These are phyloP conservation scores for Pocillopora verrucosa DNA, from an alignment of 64 coral and sea anemone genomes.

Conservation along the genomic window DNA sequence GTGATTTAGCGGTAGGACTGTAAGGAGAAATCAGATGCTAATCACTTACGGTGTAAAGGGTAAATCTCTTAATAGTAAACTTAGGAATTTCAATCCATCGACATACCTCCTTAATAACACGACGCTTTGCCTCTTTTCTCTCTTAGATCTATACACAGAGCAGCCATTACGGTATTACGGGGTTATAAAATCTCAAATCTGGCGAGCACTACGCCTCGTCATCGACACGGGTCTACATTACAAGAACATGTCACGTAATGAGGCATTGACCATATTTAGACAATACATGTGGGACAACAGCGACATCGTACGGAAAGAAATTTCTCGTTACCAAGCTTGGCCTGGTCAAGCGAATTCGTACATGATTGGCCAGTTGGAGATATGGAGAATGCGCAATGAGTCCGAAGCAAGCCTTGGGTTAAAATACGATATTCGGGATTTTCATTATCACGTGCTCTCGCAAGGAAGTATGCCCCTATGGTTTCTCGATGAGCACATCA, in stretches of 20 bases:
- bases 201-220: constrained; percentile 53
- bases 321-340: constrained; percentile 60
- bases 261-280: constrained; percentile 31
- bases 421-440: constrained; percentile 49
- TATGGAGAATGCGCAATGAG: constrained; percentile 55
- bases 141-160: constrained; percentile 34
- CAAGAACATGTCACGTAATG: constrained; percentile 51
- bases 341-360: constrained; percentile 50
- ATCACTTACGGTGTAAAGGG: too few relatives aligned
- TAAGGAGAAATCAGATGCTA: too few relatives aligned
- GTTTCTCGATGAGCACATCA: constrained; percentile 45
- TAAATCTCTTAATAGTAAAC: too few relatives aligned
- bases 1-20: too few relatives aligned
- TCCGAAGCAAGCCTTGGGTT: constrained; percentile 13
- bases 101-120: not conserved
- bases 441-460: constrained; percentile 59
- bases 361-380: constrained; percentile 56
- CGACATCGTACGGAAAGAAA: constrained; percentile 34
- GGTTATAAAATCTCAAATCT: constrained; percentile 45
- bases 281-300: constrained; percentile 61
- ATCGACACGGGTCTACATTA: constrained; percentile 58
- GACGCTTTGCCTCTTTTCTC: not conserved
- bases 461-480: constrained; percentile 37
- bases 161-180: constrained; percentile 40
- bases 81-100: too few relatives aligned